A percentile compares a stretch with the other conserved stretches of the same genome.
phyloP scores from a whole-genome alignment of 2,797 vertebrate species.

The Spatula clypeata region DNA sequence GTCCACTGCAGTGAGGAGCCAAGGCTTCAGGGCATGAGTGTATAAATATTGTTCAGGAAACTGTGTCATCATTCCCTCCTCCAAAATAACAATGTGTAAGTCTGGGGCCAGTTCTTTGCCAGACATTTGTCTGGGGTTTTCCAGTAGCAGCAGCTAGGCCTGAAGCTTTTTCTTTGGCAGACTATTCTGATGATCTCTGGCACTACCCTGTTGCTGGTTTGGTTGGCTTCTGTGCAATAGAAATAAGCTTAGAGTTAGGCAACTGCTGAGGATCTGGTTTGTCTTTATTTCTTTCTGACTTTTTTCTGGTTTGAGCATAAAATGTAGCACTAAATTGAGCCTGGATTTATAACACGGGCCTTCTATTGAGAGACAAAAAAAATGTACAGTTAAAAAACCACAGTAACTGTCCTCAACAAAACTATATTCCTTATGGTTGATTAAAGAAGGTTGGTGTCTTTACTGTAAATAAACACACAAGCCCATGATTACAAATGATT shows the following conservation, averaged over 20 bases:
- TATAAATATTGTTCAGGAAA: constrained; percentile 65
- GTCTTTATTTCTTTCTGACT: constrained; percentile 46
- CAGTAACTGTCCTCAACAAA: background rate
- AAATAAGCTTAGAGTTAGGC: constrained; percentile 29
- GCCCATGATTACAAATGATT: background rate
- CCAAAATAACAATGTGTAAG: constrained; percentile 55
- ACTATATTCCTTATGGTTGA: background rate
- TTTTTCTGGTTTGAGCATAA: constrained; percentile 45
- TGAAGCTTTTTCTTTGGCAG: constrained; percentile 60
- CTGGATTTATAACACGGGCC: background rate
- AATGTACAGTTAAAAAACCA: background rate
- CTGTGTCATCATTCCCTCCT: constrained; percentile 53
- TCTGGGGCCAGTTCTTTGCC: constrained; percentile 11
- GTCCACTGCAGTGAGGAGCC: constrained; percentile 8
- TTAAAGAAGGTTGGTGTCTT: background rate
- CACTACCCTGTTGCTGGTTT: constrained; percentile 50
- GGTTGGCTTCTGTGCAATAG: constrained; percentile 61
- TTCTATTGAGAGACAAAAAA: background rate
- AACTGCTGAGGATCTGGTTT: constrained; percentile 8
- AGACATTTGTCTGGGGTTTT: constrained; percentile 67
- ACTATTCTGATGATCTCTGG: constrained; percentile 45
- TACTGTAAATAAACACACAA: background rate
- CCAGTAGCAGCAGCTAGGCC: constrained; percentile 60
- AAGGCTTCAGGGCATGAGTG: constrained; percentile 38
- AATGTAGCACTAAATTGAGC: background rate